phyloP scores from a whole-genome alignment of 2,797 vertebrate species.

The Centroberyx gerrardi region DNA sequence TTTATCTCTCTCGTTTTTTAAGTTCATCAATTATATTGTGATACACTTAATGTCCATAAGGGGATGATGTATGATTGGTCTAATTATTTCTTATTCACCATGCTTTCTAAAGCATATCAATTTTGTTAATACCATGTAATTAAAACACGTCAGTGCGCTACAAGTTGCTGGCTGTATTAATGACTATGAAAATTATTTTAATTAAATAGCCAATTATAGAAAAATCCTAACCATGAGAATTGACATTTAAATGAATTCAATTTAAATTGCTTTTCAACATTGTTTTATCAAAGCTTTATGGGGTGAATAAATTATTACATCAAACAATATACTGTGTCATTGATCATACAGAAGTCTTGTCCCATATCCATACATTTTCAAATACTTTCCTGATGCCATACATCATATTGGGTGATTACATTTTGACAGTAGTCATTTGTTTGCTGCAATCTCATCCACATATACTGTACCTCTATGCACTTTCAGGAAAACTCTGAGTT shows the following conservation, averaged over 20 bases:
- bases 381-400: constrained; percentile 82
- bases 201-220: constrained; percentile 99
- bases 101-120: constrained; percentile 99
- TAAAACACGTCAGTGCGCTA: constrained; percentile 99
- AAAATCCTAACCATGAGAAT: constrained; percentile 99
- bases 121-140: constrained; percentile 99
- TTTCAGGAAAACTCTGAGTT: constrained; percentile 54
- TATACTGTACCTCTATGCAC: constrained; percentile 70
- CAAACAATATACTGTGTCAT: constrained; percentile 98
- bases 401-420: constrained; percentile 84
- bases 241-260: constrained; percentile 99
- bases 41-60: constrained; percentile 92
- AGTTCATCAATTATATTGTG: constrained; percentile 91
- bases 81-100: constrained; percentile 99
- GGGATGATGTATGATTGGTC: constrained; percentile 99
- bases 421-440: constrained; percentile 84
- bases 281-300: constrained; percentile 99
- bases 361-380: constrained; percentile 86
- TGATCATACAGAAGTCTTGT: constrained; percentile 95
- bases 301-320: constrained; percentile 99
- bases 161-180: constrained; percentile 99
- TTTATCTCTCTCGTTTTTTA: constrained; percentile 88
- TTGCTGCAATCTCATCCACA: constrained; percentile 75
- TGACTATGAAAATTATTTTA: constrained; percentile 99
- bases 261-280: constrained; percentile 99